Evolutionary conservation across 23 tunicate species (phyloP), one percentile per base, ranked within the genome.

Genomic region (Trididemnum clinides): DNA sequence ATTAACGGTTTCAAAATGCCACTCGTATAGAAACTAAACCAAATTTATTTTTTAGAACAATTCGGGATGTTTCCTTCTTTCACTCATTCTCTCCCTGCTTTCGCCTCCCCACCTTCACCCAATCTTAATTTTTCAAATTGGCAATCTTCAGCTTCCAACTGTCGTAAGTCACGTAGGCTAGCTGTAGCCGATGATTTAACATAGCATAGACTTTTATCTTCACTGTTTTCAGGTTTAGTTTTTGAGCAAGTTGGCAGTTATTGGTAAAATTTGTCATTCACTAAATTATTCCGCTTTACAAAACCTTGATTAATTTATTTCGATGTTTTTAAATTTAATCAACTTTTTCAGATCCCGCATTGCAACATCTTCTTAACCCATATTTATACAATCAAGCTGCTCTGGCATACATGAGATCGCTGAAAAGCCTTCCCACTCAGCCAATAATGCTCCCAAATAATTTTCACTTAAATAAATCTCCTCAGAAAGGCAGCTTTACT

Each of bases 81-180:
- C 69, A 62, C 6, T 21, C 69, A 62, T 6, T 26, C 69, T 21
- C 69, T 12, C 4, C 6, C 69, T 21, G 26, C 37, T 2, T 28
- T 69, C 76, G 30, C 54, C 6, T 2, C 25, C 57, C 54, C 57
- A 27, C 3, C 80, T 18, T 57, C 80, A 10, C 26, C 80, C 5
- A 22, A 22, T 2, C 38, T 73, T 5, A 73, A 73, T 38, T 39
- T 73, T 73, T 57, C 37, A 39, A 6, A 54, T 37, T 73, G 54
- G 54, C 80, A 37, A 18, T 7, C 31, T 6, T 6, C 38, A n/a
- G 30, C 80, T 38, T 19, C 57, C 3, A 73, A 73, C 25, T 36
- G 80, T 22, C 80, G 80, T 73, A 73, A 73, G 80, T 73, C 38
- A n/a, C n/a, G n/a, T n/a, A n/a, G n/a, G n/a, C n/a, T n/a, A n/a